These are phyloP conservation scores for Calameuta pallipes DNA, from an alignment of 2,888 invertebrate species.

Conservation along the genomic window DNA sequence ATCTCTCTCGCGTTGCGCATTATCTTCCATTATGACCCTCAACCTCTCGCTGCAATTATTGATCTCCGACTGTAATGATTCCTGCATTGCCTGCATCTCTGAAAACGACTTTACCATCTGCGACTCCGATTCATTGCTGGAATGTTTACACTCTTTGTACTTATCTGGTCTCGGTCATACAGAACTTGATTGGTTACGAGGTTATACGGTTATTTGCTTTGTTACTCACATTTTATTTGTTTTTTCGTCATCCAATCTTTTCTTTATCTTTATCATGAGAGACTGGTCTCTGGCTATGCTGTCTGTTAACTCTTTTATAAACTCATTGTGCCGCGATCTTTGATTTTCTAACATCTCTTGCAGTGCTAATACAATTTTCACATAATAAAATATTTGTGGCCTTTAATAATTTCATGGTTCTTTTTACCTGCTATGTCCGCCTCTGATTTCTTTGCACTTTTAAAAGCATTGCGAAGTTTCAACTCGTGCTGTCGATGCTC, in stretches of 20 bases:
- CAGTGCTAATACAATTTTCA: conserved; percentile 15
- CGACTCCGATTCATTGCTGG: conserved; percentile 18
- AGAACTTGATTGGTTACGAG: neutral
- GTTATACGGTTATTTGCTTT: neutral
- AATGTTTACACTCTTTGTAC: neutral
- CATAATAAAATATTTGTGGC: neutral
- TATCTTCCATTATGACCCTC: conserved; percentile 12
- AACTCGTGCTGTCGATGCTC: conserved; percentile 25
- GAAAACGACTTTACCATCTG: conserved; percentile 18
- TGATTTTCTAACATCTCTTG: conserved; percentile 17
- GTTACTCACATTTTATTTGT: conserved; percentile 18
- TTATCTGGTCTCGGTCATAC: neutral
- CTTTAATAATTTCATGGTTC: conserved; percentile 3
- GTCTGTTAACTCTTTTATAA: conserved; percentile 13
- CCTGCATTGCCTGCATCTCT: neutral
- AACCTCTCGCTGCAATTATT: conserved; percentile 12
- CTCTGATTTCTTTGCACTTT: conserved; percentile 21
- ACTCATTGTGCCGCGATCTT: conserved; percentile 16
- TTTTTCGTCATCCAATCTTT: conserved; percentile 20
- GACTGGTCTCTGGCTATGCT: conserved; percentile 23
- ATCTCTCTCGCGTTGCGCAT: conserved; percentile 26
- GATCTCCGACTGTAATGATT: conserved; percentile 25
- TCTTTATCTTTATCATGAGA: conserved; percentile 23
- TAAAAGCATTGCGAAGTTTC: conserved; percentile 22
- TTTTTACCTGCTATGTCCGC: conserved; percentile 26